Evolutionary conservation across 92 coral and sea anemone species (phyloP).

Genomic region (Porites divaricata): DNA sequence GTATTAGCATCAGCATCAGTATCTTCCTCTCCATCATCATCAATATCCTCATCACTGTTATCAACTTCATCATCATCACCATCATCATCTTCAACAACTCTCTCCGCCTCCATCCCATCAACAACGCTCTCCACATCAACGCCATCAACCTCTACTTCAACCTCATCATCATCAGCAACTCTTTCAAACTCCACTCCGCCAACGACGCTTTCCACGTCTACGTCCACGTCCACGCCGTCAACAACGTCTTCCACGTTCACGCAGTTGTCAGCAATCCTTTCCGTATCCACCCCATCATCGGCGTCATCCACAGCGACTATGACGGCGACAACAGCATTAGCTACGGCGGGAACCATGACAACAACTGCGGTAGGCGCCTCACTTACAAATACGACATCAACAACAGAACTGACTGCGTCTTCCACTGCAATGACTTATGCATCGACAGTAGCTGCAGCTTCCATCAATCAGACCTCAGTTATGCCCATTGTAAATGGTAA

Average conservation of each 20-base stretch:
- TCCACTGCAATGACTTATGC: too few relatives aligned
- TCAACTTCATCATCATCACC: neutral
- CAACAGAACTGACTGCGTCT: neutral
- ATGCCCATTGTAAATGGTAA: too few relatives aligned
- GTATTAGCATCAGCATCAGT: neutral
- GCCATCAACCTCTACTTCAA: neutral
- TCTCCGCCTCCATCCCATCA: neutral
- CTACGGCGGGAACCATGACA: neutral
- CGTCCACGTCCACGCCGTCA: neutral
- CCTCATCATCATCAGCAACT: neutral
- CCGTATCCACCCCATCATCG: neutral
- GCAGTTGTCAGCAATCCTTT: neutral
- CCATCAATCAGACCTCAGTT: too few relatives aligned
- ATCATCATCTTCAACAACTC: neutral
- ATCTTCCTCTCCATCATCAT: neutral
- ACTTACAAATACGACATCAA: neutral
- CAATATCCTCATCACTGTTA: neutral
- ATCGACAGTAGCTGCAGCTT: too few relatives aligned
- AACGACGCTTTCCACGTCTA: neutral
- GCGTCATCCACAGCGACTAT: neutral
- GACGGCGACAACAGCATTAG: neutral
- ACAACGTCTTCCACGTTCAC: neutral
- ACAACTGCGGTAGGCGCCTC: neutral
- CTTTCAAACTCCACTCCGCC: neutral
- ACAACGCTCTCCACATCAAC: neutral